Conservation (phyloP, 92 coral and sea anemone genomes). For the Porites evermanni region DNA sequence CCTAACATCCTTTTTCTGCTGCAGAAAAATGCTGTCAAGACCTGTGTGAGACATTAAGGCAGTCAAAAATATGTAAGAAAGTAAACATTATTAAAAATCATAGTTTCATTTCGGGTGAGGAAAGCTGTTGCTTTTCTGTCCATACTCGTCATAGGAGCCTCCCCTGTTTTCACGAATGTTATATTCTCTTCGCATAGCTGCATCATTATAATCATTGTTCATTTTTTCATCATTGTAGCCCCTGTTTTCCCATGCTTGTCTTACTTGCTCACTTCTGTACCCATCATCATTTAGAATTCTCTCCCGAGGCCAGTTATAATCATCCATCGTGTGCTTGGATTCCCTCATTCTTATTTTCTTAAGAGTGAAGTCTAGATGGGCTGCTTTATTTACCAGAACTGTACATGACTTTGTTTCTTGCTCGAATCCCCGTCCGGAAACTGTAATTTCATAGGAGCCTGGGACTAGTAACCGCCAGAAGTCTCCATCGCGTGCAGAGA, state of each 20-base stretch:
- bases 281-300: slow-evolving; percentile 21
- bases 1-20: not conserved
- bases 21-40: not conserved
- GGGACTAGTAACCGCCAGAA: slow-evolving; percentile 98
- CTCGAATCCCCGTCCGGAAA: slow-evolving; percentile 91
- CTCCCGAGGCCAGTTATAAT: slow-evolving; percentile 81
- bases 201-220: slow-evolving; percentile 7
- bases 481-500: slow-evolving; percentile 93
- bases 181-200: not conserved
- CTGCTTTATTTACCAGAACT: slow-evolving; percentile 73
- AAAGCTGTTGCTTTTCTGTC: slow-evolving; percentile 9
- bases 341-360: slow-evolving; percentile 80
- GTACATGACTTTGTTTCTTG: slow-evolving; percentile 85
- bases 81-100: not conserved
- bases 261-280: not conserved
- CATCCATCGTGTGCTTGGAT: slow-evolving; percentile 75
- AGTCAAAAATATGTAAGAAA: not conserved
- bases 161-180: slow-evolving; percentile 5
- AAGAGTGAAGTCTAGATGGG: slow-evolving; percentile 76
- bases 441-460: slow-evolving; percentile 97
- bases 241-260: not conserved
- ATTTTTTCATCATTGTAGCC: not conserved
- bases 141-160: slow-evolving; percentile 14
- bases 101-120: slow-evolving; percentile 38
- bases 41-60: not conserved